Conservation (phyloP, 2,797 vertebrate species). For the Syngnathus rostellatus region DNA sequence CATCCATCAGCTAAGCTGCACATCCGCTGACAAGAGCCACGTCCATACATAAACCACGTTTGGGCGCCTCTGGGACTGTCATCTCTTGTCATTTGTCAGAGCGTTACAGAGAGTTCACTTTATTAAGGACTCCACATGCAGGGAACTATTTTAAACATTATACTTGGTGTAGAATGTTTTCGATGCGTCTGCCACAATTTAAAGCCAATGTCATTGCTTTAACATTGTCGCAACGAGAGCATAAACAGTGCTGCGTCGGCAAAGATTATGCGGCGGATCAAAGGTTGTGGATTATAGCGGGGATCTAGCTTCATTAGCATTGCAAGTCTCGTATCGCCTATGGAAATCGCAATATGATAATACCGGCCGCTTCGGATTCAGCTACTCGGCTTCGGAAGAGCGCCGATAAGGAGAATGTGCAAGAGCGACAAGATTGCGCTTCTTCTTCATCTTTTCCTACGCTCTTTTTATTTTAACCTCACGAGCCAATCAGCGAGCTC, state of each 20-base stretch:
- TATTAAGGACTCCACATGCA: not conserved
- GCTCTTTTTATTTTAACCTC: conserved; percentile 1
- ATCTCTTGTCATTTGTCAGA: not conserved
- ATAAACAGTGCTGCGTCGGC: conserved; percentile 19
- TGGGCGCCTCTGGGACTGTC: not conserved
- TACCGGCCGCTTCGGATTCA: conserved; percentile 31
- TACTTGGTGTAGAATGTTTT: not conserved
- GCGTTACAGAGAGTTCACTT: not conserved
- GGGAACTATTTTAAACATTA: not conserved
- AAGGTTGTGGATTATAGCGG: conserved; percentile 35
- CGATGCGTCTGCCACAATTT: not conserved
- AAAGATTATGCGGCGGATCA: conserved; percentile 35
- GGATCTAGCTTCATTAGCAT: conserved; percentile 40
- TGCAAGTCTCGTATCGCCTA: conserved; percentile 33
- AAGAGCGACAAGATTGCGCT: conserved; percentile 39
- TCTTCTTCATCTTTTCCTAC: conserved; percentile 5
- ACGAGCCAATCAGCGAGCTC: not conserved
- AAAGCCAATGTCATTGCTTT: conserved; percentile 16
- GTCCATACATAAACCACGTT: conserved; percentile 42
- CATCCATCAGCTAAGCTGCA: conserved; percentile 40
- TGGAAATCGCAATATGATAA: conserved; percentile 43
- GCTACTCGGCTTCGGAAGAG: conserved; percentile 13
- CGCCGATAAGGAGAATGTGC: conserved; percentile 38
- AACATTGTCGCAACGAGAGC: conserved; percentile 9
- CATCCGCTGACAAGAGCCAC: conserved; percentile 47